Base-by-base conservation (phyloP, 2,888 invertebrate genomes). In the Eucera pruinosa region DNA sequence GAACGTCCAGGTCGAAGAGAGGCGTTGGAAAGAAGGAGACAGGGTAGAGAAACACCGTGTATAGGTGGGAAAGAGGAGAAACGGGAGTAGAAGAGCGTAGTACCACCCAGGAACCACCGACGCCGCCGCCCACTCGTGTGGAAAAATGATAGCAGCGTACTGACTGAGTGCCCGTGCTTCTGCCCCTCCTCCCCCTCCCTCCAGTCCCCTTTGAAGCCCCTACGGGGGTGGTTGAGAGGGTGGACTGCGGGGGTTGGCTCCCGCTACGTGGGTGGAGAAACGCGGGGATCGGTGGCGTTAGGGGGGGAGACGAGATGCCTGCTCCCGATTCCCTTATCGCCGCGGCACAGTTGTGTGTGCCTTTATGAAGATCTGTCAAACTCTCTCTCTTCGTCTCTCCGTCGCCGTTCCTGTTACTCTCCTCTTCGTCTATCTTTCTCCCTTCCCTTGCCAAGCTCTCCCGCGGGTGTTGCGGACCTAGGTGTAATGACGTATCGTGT, bases 71-170 rank as follows among this genome's bases (percentile, higher is more conserved):
- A 39, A 54, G 67, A 52, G 48, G 23, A 33, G 68, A 70, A 68
- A 71, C 47, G 50, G 64, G 64, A 73, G 81, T 41, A 72, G 60
- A 74, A 18, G 20, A 71, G 47, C 73, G 78, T 79, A 82, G 80
- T 66, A 78, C 76, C 78, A 78, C 81, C 83, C 79, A 79, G 84
- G 83, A 85, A 84, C 84, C 84, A 83, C 78, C 78, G 81, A 74
- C 83, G 76, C 83, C 86, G 91, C 90, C 92, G 91, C 90, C 90
- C 93, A 93, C 91, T 92, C 93, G 93, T 94, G 94, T 93, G 94
- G 94, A 94, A 94, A 94, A 94, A 94, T 93, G 94, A 94, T 94
- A 94, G 93, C 91, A 91, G 87, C 87, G 88, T 81, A 89, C 90
- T 88, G 90, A 90, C 87, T 90, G 90, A 90, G 90, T 89, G 87